These are phyloP conservation scores for Echiichthys vipera DNA, from an alignment of 2,797 vertebrate species.

Conservation along the genomic window DNA sequence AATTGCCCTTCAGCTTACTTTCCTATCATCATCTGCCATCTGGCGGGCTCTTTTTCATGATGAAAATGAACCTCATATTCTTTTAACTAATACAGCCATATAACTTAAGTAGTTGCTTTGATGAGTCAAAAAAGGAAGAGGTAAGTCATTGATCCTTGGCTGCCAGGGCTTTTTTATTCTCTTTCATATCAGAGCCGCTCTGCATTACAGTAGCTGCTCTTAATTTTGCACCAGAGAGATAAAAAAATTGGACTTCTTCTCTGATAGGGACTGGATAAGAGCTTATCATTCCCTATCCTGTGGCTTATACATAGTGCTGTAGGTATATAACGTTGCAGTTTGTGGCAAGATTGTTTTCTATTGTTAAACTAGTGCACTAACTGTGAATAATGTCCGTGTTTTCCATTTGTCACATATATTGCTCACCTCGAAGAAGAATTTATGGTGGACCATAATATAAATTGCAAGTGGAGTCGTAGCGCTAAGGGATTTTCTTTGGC, in stretches of 20 bases:
- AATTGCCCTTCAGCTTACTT: slow-evolving; percentile 72
- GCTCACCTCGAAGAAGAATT: slow-evolving; percentile 38
- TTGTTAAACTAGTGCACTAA: slow-evolving; percentile 31
- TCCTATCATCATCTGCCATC: slow-evolving; percentile 68
- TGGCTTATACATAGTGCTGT: slow-evolving; percentile 5
- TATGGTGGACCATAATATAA: slow-evolving; percentile 40
- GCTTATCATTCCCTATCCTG: slow-evolving; percentile 36
- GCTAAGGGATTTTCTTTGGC: slow-evolving; percentile 40
- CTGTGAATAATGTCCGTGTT: slow-evolving; percentile 43
- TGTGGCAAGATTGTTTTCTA: slow-evolving; percentile 15
- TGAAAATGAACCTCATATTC: slow-evolving; percentile 69
- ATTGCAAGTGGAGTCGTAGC: slow-evolving; percentile 38
- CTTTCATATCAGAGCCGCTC: slow-evolving; percentile 64
- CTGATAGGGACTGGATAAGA: slow-evolving; percentile 35
- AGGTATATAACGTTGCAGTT: slow-evolving; percentile 7
- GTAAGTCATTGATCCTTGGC: slow-evolving; percentile 72
- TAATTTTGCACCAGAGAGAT: slow-evolving; percentile 51
- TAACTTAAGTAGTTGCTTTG: slow-evolving; percentile 76
- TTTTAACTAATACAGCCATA: slow-evolving; percentile 66
- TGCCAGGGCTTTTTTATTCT: slow-evolving; percentile 60
- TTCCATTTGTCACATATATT: slow-evolving; percentile 48
- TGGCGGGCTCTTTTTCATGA: slow-evolving; percentile 54
- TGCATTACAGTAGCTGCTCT: slow-evolving; percentile 53
- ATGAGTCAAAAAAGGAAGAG: slow-evolving; percentile 74
- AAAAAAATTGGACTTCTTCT: slow-evolving; percentile 40